A percentile compares a stretch with the other conserved stretches of the same genome.
phyloP scores from a whole-genome alignment of 2,888 invertebrate genomes.

The Xiphydria camelus region DNA sequence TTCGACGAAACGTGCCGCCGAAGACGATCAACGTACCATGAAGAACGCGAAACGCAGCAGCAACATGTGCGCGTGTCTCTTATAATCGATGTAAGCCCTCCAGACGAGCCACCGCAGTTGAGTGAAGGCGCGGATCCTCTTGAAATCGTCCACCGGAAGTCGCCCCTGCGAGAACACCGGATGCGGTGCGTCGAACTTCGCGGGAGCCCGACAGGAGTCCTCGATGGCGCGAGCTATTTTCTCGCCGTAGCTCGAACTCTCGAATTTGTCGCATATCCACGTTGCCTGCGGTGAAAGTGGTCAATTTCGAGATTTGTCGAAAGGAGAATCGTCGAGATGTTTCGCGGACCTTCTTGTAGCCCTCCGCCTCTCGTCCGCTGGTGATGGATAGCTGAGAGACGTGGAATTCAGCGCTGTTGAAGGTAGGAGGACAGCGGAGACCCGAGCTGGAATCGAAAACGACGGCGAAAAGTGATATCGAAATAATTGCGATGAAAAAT shows the following conservation, averaged over 20 bases:
- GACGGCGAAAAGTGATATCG: too few relatives aligned
- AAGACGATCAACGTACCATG: slow-evolving; percentile 59
- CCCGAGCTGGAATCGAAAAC: slow-evolving; percentile 61
- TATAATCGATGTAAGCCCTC: slow-evolving; percentile 68
- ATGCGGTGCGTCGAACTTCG: slow-evolving; percentile 18
- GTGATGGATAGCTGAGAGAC: slow-evolving; percentile 66
- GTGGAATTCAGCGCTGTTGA: slow-evolving; percentile 86
- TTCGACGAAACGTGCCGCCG: too few relatives aligned
- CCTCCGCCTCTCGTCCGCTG: slow-evolving; percentile 60
- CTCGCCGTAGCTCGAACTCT: slow-evolving; percentile 57
- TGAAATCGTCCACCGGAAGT: slow-evolving; percentile 36
- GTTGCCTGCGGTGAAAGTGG: slow-evolving; percentile 49
- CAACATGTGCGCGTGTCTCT: slow-evolving; percentile 68
- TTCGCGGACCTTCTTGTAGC: slow-evolving; percentile 44
- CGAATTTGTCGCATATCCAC: slow-evolving; percentile 63
- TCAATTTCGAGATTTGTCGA: slow-evolving; percentile 5
- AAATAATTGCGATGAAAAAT: neutral
- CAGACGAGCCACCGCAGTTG: slow-evolving; percentile 74
- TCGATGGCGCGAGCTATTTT: slow-evolving; percentile 31
- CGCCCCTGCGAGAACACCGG: slow-evolving; percentile 53
- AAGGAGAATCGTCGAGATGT: neutral
- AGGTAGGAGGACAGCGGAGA: slow-evolving; percentile 72
- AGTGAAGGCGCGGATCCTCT: slow-evolving; percentile 64
- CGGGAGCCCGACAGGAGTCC: slow-evolving; percentile 21
- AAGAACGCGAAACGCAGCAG: slow-evolving; percentile 65